Conservation (phyloP, 2,797 vertebrate species). For the Danio jaintianensis region DNA sequence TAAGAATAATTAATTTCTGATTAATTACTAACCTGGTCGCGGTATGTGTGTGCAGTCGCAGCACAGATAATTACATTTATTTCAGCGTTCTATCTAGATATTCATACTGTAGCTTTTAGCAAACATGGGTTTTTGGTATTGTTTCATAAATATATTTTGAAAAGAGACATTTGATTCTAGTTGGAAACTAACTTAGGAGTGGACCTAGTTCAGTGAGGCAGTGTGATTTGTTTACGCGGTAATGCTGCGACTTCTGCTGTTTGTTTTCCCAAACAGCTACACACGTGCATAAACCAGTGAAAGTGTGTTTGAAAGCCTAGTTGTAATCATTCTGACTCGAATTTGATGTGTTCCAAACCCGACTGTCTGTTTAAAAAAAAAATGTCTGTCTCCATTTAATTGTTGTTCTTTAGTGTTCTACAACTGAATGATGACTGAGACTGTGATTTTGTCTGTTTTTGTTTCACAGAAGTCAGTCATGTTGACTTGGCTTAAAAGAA, state of each 20-base stretch:
- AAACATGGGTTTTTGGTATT: not conserved
- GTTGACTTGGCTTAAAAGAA: no score
- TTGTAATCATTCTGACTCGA: not conserved
- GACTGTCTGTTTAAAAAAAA: not conserved
- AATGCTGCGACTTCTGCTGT: not conserved
- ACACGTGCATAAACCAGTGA: not conserved
- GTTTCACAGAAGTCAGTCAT: no score
- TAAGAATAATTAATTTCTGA: not conserved
- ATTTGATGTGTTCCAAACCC: not conserved
- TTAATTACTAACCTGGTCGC: not conserved
- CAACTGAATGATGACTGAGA: not conserved
- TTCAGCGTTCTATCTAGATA: not conserved
- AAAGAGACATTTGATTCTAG: no score
- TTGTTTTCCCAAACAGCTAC: not conserved
- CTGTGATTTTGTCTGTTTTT: no score
- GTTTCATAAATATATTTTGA: no score
- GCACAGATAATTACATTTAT: not conserved
- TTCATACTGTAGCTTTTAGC: no score
- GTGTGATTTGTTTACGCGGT: slow-evolving; percentile 50
- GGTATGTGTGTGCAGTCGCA: not conserved
- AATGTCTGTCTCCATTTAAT: not conserved
- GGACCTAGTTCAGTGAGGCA: not conserved
- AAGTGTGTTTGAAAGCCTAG: not conserved
- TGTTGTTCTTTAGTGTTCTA: not conserved
- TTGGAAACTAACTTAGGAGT: not conserved